Base-by-base conservation (phyloP, 1,140 invertebrate genomes). In the Chironomus striatipennis region DNA sequence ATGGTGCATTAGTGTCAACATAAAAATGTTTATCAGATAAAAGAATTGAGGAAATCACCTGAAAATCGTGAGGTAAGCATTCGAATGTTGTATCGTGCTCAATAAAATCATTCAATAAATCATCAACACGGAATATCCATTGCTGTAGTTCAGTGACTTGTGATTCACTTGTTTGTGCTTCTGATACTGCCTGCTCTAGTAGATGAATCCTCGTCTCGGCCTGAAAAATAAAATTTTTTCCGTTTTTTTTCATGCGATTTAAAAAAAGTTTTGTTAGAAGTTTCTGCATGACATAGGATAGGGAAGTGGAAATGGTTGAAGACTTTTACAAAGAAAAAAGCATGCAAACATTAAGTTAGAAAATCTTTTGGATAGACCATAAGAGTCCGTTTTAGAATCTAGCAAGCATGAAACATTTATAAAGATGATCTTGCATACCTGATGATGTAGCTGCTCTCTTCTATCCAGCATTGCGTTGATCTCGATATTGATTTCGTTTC, bases 81-180 rank as follows among this genome's bases (percentile, higher is more conserved):
- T 90, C 89, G 77, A 91, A 90, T 75, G 91, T 89, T 67, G 93
- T 85, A 82, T 94, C 92, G 80, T 91, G 90, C 79, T 92, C 89
- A 78, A 93, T 84, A 78, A 90, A 86, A 79, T 90, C 88, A 79
- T 89, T 88, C 80, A 94, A 84, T 80, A 90, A 85, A 74, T 86
- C 85, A 78, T 90, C 89, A 77, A 91, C 86, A 79, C 90, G 87
- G 73, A 85, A 87, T 79, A 95, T 86, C 88, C 92, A 94, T 73
- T 91, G 87, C 78, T 92, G 90, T 82, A 94, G 87, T 72, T 88
- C 86, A 75, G 92, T 86, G 77, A 95, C 87, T 73, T 90, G 86
- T 75, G 88, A 85, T 84, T 96, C 93, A 47, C 88, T 91, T 76
- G 88, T 88, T 81, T 94, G 91, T 42, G 92, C 92, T 83, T 93